Evolutionary conservation across 2,888 invertebrate species (phyloP).

Genomic region (Harmothoe impar): DNA sequence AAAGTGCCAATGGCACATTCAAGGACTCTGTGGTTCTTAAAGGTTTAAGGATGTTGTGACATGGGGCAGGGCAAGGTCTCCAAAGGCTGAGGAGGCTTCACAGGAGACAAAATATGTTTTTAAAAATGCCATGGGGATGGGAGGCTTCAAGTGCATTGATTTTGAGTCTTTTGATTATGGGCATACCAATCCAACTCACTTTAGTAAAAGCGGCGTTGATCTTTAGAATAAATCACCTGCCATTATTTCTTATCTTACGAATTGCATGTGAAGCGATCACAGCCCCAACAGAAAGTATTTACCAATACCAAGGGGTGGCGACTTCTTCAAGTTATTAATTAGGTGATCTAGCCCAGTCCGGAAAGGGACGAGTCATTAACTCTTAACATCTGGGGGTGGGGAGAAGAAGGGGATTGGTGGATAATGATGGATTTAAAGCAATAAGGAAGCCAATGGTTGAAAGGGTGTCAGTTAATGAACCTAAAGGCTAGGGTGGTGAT

Average conservation of each 20-base stretch:
- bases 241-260: neutral
- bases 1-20: too few species aligned
- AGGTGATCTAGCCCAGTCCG: neutral
- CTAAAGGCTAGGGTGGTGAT: too few species aligned
- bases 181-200: neutral
- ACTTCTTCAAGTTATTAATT: neutral
- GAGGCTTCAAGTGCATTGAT: neutral
- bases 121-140: neutral
- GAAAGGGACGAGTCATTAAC: too few species aligned
- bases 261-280: neutral
- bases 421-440: too few species aligned
- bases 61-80: neutral
- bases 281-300: neutral
- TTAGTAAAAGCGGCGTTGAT: neutral
- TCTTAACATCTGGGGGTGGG: too few species aligned
- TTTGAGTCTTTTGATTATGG: neutral
- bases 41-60: neutral
- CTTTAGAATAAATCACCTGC: neutral
- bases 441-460: too few species aligned
- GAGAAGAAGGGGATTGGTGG: too few species aligned
- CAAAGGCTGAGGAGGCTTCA: too few species aligned
- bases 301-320: neutral
- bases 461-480: too few species aligned
- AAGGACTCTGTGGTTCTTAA: too few species aligned
- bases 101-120: neutral